phyloP scores from a whole-genome alignment of 1,140 invertebrate genomes.

The Stenopsyche tienmushanensis region DNA sequence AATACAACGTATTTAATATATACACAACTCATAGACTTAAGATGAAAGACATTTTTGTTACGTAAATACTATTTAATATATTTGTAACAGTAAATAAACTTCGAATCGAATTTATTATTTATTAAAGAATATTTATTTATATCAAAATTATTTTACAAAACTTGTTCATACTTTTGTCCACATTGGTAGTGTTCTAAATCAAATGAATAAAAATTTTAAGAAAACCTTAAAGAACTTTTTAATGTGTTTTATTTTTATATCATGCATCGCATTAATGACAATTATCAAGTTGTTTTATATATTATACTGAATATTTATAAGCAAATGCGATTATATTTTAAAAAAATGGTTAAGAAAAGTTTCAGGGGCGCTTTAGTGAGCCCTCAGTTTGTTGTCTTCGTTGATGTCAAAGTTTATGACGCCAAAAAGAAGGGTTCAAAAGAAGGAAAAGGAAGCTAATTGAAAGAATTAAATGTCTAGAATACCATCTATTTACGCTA shows the following conservation, averaged over 20 bases:
- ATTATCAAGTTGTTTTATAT: too few relatives aligned
- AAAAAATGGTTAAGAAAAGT: too few relatives aligned
- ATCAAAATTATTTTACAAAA: background rate
- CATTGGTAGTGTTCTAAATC: background rate
- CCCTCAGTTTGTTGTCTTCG: too few relatives aligned
- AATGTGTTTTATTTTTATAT: background rate
- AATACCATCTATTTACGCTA: too few relatives aligned
- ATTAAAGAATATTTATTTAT: background rate
- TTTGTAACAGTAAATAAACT: slow-evolving; percentile 22
- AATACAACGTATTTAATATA: slow-evolving; percentile 3
- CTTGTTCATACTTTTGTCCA: background rate
- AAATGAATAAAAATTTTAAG: background rate
- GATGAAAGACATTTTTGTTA: slow-evolving; percentile 26
- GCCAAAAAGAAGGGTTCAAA: too few relatives aligned
- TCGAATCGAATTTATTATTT: background rate
- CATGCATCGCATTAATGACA: background rate
- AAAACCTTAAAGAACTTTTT: background rate
- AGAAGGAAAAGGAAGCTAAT: too few relatives aligned
- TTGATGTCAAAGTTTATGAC: too few relatives aligned
- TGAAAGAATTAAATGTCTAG: too few relatives aligned
- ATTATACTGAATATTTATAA: too few relatives aligned
- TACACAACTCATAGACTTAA: slow-evolving; percentile 15
- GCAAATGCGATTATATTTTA: too few relatives aligned
- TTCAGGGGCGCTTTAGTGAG: too few relatives aligned
- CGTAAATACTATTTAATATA: slow-evolving; percentile 19